Base-by-base conservation (phyloP, 2,888 invertebrate genomes). In the Harpalus rubripes region DNA sequence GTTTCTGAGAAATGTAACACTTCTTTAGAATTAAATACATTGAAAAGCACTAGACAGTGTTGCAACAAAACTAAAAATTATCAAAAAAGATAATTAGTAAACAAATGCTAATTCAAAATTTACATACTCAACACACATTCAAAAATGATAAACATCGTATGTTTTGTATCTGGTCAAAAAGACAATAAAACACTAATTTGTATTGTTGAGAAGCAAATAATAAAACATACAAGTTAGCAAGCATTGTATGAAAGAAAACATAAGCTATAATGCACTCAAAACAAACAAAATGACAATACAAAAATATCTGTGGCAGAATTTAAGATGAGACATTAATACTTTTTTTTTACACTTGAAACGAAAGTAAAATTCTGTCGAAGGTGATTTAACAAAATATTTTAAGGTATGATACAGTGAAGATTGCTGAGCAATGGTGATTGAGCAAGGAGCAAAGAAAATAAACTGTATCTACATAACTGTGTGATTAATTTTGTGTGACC, bases 351-450 rank as follows among this genome's bases (percentile, higher is more conserved):
- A 76, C 15, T 41, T 52, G 18, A 61, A 61, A 83, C 26, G 83
- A 83, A 83, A 83, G 83, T 83, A 83, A 83, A 83, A 83, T 83
- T 59, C 41, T 76, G 83, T 83, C 32, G 76, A 83, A 58, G 83
- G 76, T 83, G 83, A 76, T 83, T 83, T 83, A 76, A 83, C 83
- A 76, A 76, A 83, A 83, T 76, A 76, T 83, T 83, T 83, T 22
- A 22, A 59, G 74, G 61, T 76, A 76, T 83, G 72, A 58, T 82
- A 52, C 22, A 56, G 18, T 58, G 82, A 58, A 41, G 83, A 76
- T 22, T 76, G 83, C 83, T 83, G 83, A 76, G 83, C 83, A 74
- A 83, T 83, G 58, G 22, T 83, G 76, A 83, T 74, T 58, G 61
- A 39, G 76, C 83, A 74, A 74, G 39, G 61, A 59, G 41, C 39